Evolutionary conservation across 2,888 invertebrate species (phyloP), one percentile per base, ranked within the genome.

Genomic region (Agriotes lineatus): DNA sequence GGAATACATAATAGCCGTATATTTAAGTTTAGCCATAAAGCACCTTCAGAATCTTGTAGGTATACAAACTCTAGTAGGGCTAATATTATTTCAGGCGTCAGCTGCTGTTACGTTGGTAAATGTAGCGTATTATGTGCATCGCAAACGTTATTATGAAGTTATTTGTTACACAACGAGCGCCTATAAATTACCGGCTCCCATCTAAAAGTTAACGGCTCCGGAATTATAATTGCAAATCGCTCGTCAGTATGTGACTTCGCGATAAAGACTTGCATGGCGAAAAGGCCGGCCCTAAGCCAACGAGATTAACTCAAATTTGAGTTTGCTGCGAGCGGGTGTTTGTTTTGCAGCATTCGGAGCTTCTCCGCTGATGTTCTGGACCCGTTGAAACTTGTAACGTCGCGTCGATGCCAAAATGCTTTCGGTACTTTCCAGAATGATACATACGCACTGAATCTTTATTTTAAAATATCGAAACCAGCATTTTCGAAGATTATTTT

Each of bases 101-200:
- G 76, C 75, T 76, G 77, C 70, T 74, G 72, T 74, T 75, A 74
- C 75, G 67, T 70, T 69, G 70, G 76, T 73, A 76, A 77, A 75
- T 75, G 75, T 74, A 73, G 72, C 72, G 75, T 75, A 76, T 74
- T 73, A 75, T 73, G 74, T 75, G 70, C 73, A 77, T 76, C 74
- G 72, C 74, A 77, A 78, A 79, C 77, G 76, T 75, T 76, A 75
- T 77, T 74, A 75, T 67, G 71, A 74, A 77, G 76, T 78, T 76
- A 76, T 77, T 76, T 75, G 76, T 75, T 73, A 70, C 72, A 62
- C 68, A 70, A 70, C 69, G 67, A 61, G 67, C 69, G 68, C 72
- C 74, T 74, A 67, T 72, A 72, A 77, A 75, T 76, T 75, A 72
- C 72, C 63, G 57, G 48, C 56, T 57, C 30, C 57, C 62, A 63